Base-by-base conservation (phyloP, 2,113 vertebrate genomes). In the Phrynosoma blainvillii region DNA sequence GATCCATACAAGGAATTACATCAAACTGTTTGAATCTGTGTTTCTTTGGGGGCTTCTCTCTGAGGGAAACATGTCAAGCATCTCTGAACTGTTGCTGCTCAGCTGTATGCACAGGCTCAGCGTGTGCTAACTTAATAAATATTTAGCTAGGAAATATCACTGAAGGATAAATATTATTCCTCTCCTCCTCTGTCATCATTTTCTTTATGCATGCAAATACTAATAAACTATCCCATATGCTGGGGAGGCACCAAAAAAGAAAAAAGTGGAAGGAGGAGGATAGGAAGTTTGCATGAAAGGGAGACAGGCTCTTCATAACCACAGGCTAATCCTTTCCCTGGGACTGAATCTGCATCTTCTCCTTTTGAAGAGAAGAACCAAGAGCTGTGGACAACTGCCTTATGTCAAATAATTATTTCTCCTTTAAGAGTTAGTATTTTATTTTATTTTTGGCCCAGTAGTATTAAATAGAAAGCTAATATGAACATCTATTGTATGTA, bases 81-180 rank as follows among this genome's bases (percentile, higher is more conserved):
- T 12, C 62, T 88, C 74, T 9, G 23, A 68, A n/a, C 2, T 36
- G 30, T 30, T 42, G 3, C 4, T 54, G 25, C 80, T 82, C 21
- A 36, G 80, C 73, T 54, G 73, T 20, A 54, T 68, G 42, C 62
- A 83, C 32, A 77, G 71, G n/a, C 77, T 77, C 70, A 25, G 79
- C 13, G 13, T 82, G 70, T 82, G 70, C 76, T 59, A 32, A 88
- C 80, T 77, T 82, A 68, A 82, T 89, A 89, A 80, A 66, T 85
- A 85, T 89, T 65, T 89, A 81, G 81, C 59, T 75, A 73, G 59
- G 52, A 85, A 80, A 85, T 80, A 85, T 85, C 42, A 83, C 32
- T 66, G 42, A 85, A 84, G 82, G 32, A 56, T 86, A 76, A 85
- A 77, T 82, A 68, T 81, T 86, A 82, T 40, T 80, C 66, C 40